These are phyloP conservation scores for Hephaestus fuliginosus DNA, from an alignment of 2,797 vertebrate genomes.

Conservation along the genomic window DNA sequence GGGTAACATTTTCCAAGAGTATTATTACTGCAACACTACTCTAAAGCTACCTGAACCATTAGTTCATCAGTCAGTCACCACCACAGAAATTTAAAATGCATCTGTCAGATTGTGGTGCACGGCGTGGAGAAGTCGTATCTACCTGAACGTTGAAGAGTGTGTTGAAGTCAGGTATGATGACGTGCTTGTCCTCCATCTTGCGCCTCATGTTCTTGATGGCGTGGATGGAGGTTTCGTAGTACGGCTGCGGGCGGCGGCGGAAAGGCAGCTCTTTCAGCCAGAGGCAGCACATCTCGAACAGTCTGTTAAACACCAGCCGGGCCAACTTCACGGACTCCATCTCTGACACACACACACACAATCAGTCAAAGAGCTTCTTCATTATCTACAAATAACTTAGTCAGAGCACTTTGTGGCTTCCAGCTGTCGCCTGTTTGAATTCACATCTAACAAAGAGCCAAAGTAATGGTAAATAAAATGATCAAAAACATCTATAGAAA, in stretches of 20 bases:
- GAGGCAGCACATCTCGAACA: slow-evolving; percentile 93
- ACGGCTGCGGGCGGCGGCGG: slow-evolving; percentile 91
- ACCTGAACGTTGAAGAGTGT: slow-evolving; percentile 98
- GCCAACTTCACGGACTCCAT: slow-evolving; percentile 94
- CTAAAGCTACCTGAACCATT: too few relatives aligned
- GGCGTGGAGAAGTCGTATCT: neutral
- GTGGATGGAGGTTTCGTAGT: slow-evolving; percentile 98
- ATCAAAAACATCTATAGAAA: neutral
- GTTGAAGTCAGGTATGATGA: slow-evolving; percentile 99
- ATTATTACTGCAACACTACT: too few relatives aligned
- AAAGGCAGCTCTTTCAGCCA: slow-evolving; percentile 96
- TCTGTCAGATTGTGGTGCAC: too few relatives aligned
- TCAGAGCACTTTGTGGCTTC: neutral
- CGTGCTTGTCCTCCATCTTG: slow-evolving; percentile 99
- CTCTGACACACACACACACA: slow-evolving; percentile 81
- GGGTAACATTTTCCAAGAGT: too few relatives aligned
- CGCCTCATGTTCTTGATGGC: slow-evolving; percentile 99
- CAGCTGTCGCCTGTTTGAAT: neutral
- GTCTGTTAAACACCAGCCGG: slow-evolving; percentile 91
- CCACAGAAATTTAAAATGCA: too few relatives aligned
- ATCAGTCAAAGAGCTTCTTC: neutral
- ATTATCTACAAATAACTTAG: neutral
- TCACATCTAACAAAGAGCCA: neutral
- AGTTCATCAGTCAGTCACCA: too few relatives aligned
- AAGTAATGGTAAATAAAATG: neutral